phyloP scores from a whole-genome alignment of 1,140 invertebrate genomes.

The Gonioctena quinquepunctata region DNA sequence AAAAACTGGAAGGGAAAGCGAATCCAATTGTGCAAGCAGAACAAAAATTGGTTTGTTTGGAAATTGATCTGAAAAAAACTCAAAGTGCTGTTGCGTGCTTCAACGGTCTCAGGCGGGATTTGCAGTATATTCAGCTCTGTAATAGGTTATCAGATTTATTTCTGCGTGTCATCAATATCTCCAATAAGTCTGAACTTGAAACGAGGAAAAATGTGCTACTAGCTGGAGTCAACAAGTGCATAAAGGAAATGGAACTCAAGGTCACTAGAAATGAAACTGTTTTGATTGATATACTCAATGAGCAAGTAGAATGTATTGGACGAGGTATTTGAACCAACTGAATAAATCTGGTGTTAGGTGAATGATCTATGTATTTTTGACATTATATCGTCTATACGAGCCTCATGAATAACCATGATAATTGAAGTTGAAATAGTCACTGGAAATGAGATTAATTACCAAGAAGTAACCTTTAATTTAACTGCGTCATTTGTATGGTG shows the following conservation, averaged over 20 bases:
- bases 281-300: neutral
- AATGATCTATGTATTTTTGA: too few species aligned
- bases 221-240: neutral
- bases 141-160: conserved; percentile 7
- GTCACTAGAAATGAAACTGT: neutral
- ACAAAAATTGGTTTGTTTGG: neutral
- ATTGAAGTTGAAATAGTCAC: too few species aligned
- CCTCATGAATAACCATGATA: too few species aligned
- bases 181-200: neutral
- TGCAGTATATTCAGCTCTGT: conserved; percentile 14
- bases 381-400: too few species aligned
- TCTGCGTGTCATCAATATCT: neutral
- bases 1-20: neutral
- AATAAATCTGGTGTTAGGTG: too few species aligned
- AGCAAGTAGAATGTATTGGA: neutral
- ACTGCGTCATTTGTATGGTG: too few species aligned
- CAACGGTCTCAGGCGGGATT: conserved; percentile 25
- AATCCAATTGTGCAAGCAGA: neutral
- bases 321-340: neutral
- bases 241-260: conserved; percentile 1
- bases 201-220: neutral
- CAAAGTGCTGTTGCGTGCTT: neutral
- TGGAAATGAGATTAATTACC: too few species aligned
- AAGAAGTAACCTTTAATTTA: too few species aligned
- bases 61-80: neutral